Evolutionary conservation across 2,888 invertebrate species (phyloP), one percentile per base, ranked within the genome.

Genomic region (Diaprepes abbreviatus): DNA sequence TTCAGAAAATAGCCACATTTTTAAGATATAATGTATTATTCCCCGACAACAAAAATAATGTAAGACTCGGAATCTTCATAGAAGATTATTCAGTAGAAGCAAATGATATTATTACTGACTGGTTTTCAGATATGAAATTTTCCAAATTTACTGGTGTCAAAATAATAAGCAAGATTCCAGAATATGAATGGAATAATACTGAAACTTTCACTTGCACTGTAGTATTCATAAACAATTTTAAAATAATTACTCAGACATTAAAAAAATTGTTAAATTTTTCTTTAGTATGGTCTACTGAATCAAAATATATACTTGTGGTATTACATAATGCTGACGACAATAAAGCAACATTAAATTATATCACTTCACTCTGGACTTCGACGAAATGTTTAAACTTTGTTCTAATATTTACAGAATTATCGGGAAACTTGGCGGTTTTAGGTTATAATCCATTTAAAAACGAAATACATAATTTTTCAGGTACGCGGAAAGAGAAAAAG

Each of bases 381-480:
- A 43, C 19, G 10, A 17, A 19, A 10, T 3, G 17, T 43, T 19
- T 43, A 43, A 43, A 43, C 9, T 19, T 43, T 19, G 10, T 43
- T 7, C 7, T 4, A 6, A 16, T 43, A 9, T 10, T 43, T 19
- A 19, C 9, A 7, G 19, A 10, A 43, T 10, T 19, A 1, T 10
- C 10, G 4, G 19, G 10, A 43, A 17, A 43, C 2, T 10, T 43
- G 1, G 2, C 9, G 19, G 19, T 43, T 5, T 14, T 63, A 16
- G 31, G 38, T 14, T 54, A 63, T 16, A 40, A 63, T 40, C 63
- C 63, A 1, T 63, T 52, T 31, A 40, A 54, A 9, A 17, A 40
- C 2, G 14, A 24, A 17, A 36, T 50, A 5, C 35, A 35, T 12
- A 36, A 48, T 36, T 62, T 36, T 7, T 35, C 62, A n/a, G 0